Conservation (phyloP, 2,113 vertebrate genomes). For the Cyphomyrus plagiostoma region DNA sequence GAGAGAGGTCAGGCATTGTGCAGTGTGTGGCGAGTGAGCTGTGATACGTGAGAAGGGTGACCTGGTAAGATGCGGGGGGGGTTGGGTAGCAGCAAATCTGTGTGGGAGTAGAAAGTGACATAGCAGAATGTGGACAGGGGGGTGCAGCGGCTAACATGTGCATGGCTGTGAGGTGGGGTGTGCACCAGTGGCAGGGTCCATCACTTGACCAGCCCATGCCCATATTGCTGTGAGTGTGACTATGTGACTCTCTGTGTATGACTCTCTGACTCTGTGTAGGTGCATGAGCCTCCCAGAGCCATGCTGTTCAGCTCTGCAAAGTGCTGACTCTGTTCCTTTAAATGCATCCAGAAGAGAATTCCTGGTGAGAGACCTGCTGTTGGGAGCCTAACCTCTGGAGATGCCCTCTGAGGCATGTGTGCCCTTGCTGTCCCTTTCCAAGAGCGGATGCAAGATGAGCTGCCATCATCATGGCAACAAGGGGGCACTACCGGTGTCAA, state of each 20-base stretch:
- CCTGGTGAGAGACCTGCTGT: conserved; percentile 17
- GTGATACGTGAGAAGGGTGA: conserved; percentile 42
- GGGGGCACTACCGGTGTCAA: neutral
- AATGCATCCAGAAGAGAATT: conserved; percentile 32
- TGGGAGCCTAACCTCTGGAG: neutral
- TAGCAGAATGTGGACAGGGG: neutral
- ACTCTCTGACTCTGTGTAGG: neutral
- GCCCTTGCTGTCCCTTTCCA: neutral
- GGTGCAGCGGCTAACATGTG: neutral
- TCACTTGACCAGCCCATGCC: neutral
- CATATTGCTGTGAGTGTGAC: neutral
- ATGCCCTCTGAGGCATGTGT: neutral
- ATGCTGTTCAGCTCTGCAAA: conserved; percentile 10
- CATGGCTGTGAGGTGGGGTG: neutral
- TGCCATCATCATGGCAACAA: neutral
- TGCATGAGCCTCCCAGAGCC: neutral
- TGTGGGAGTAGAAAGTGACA: conserved; percentile 32
- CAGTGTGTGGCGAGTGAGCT: conserved; percentile 41
- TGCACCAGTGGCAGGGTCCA: neutral
- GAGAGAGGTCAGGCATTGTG: conserved; percentile 37
- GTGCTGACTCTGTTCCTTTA: conserved; percentile 28
- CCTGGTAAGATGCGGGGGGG: conserved; percentile 29
- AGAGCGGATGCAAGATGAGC: neutral
- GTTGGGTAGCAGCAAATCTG: neutral
- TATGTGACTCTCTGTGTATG: neutral